Conservation (phyloP, 2,113 vertebrate species). For the Pan troglodytes region NHGRI_mPanTro3-v2.1_pri NC_072421.2:115019001-115019500, state of each 20-base stretch:
- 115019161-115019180: background rate
- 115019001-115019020: background rate
- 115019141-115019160: background rate
- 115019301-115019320: background rate
- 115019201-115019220: background rate
- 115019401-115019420: background rate
- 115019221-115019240: background rate
- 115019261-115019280: background rate
- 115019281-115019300: background rate
- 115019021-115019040: background rate
- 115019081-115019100: conserved; percentile 4
- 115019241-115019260: background rate
- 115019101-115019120: background rate
- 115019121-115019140: background rate
- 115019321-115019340: background rate
- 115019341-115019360: background rate
- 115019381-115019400: background rate
- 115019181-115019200: background rate
- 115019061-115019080: background rate
- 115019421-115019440: conserved; percentile 37
- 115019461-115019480: conserved; percentile 46
- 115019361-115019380: background rate
- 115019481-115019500: conserved; percentile 17
- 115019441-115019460: background rate
- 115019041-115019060: background rate